Base-by-base conservation (phyloP, 2,888 invertebrate species). In the Eupithecia insigniata region DNA sequence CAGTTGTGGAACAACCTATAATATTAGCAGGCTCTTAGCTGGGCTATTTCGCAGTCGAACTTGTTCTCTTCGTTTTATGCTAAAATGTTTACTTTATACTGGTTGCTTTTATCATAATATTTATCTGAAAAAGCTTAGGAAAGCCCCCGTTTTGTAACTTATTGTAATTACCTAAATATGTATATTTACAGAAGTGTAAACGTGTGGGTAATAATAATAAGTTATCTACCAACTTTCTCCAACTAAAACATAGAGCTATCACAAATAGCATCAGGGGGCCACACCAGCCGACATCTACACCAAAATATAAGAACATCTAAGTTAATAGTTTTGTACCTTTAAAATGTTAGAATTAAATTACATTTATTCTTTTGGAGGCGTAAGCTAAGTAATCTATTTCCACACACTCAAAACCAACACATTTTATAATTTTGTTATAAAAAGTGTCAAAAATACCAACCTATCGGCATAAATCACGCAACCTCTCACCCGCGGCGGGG, bases 371-470 rank as follows among this genome's bases (percentile, higher is more conserved):
- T 8, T 10, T 3, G 51, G 22, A 1, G 14, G 55, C 1, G 26
- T 62, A 34, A 62, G 22, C 5, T 12, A 12, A 0, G 26, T 62
- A 34, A 62, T 34, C 5, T 12, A 12, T n/a, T 61, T n/a, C 32
- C 0, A 62, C 60, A 30, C 30, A 58, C 16, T 30, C n/a, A 32
- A 32, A 32, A 62, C 61, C 18, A 62, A 32, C 34, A 34, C 18
- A 7, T n/a, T n/a, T 22, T 32, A 62, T 62, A 16, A 62, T 62
- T 34, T 18, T 34, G 61, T 62, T 34, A 62, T 62, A 34, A 34
- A 62, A 73, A 60, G 46, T 73, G 58, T 66, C 70, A 67, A 43
- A 62, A 67, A 67, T 58, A 62, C 66, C 62, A 62, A n/a, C 12
- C 34, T 18, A 60, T 60, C 18, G 30, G 12, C 30, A 34, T 62